phyloP scores from a whole-genome alignment of 1,140 invertebrate species.

The Oncopeltus fasciatus region DNA sequence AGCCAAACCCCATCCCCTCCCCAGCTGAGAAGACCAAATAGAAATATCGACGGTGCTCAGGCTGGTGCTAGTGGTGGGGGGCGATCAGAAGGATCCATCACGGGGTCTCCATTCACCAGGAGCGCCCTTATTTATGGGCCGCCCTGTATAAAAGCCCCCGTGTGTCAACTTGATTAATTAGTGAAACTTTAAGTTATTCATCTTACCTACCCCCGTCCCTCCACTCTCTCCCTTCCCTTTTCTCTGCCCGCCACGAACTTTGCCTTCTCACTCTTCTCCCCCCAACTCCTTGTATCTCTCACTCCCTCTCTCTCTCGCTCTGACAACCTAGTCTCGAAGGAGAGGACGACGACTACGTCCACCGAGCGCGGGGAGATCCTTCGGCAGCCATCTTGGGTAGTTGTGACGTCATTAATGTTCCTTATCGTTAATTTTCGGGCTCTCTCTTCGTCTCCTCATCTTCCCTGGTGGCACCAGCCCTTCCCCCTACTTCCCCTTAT shows the following conservation, averaged over 20 bases:
- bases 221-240: not conserved
- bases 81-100: not conserved
- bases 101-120: not conserved
- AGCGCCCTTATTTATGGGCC: not conserved
- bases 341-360: too few relatives aligned
- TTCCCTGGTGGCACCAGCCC: too few relatives aligned
- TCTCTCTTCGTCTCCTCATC: too few relatives aligned
- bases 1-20: too few relatives aligned
- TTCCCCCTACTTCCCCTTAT: not conserved
- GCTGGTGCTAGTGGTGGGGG: not conserved
- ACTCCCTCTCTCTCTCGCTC: not conserved
- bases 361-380: too few relatives aligned
- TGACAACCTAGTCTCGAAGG: too few relatives aligned
- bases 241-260: not conserved
- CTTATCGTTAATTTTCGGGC: constrained; percentile 10
- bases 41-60: not conserved
- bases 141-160: constrained; percentile 5
- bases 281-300: too few relatives aligned
- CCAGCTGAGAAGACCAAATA: not conserved
- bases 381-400: not conserved
- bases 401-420: constrained; percentile 7
- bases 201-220: not conserved
- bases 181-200: constrained; percentile 13
- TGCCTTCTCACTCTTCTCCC: not conserved
- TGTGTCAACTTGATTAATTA: constrained; percentile 13